Evolutionary conservation across 35 echinoderm and acorn worm genomes (phyloP), one percentile per base, ranked within the genome.

Genomic region (Anneissia japonica): DNA sequence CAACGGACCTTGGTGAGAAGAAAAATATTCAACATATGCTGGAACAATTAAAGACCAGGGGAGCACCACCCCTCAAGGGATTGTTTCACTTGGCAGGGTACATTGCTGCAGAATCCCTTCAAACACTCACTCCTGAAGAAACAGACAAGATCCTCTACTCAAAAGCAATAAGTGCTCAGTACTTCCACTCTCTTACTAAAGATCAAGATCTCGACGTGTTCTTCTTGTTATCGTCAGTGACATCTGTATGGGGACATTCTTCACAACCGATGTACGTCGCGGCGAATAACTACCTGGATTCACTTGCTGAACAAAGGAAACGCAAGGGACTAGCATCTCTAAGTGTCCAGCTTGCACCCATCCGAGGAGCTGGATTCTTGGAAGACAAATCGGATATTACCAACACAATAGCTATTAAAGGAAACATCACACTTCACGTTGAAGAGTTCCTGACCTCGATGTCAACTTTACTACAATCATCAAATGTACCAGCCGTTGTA

Each of bases 401-500:
- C 86, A 51, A n/a, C n/a, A n/a, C n/a, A n/a, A n/a, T n/a, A n/a
- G n/a, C n/a, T n/a, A n/a, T 34, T 73, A 83, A 33, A 83, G 75
- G 45, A 82, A 90, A 43, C 16, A 37, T 72, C 75, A 77, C 43
- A 33, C 87, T 97, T 36, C 88, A 97, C 77, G 85, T 93, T 14
- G 82, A 97, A 32, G 91, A 97, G 73, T 93, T 97, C 46, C 37
- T 97, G 87, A 3, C 39, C 1, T 80, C 90, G 14, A 83, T 97
- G 31, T 84, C 84, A 37, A 90, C 86, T 36, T 82, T 97, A 12
- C 88, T 97, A 11, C 64, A 73, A 23, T 64, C 46, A 38, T 84
- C 72, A 4, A 79, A 87, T 2, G 83, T 83, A 1, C n/a, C n/a
- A n/a, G 87, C 90, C 5, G 55, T 46, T 30, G 87, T 97, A 19